Conservation (phyloP, 2,797 vertebrate genomes). For the Allobates femoralis region DNA sequence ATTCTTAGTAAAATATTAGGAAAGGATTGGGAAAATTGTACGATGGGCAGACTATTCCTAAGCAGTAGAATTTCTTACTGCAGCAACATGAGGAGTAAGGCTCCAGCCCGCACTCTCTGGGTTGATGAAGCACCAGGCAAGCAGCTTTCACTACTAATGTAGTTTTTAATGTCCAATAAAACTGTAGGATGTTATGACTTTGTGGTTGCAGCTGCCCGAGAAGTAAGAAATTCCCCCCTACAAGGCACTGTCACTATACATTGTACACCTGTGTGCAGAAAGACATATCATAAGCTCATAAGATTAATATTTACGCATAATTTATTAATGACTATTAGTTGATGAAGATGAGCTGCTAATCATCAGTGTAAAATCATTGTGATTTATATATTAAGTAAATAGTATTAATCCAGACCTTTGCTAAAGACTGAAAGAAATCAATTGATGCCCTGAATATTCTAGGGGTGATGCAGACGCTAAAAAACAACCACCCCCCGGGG, state of each 20-base stretch:
- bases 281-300: no score
- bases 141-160: background rate
- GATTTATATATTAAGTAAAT: background rate
- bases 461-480: background rate
- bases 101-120: background rate
- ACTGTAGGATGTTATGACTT: constrained; percentile 2
- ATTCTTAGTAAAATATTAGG: background rate
- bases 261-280: no score
- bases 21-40: background rate
- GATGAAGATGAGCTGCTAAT: background rate
- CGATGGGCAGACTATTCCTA: background rate
- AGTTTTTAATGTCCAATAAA: background rate
- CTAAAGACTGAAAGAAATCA: background rate
- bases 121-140: background rate
- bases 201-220: background rate
- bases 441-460: background rate
- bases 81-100: background rate
- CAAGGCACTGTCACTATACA: background rate
- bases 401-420: background rate
- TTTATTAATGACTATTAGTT: background rate
- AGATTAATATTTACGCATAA: no score
- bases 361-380: background rate
- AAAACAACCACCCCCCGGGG: background rate
- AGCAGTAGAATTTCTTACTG: background rate
- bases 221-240: background rate